Base-by-base conservation (phyloP, 2,888 invertebrate species). In the Drosophila picticornis region DNA sequence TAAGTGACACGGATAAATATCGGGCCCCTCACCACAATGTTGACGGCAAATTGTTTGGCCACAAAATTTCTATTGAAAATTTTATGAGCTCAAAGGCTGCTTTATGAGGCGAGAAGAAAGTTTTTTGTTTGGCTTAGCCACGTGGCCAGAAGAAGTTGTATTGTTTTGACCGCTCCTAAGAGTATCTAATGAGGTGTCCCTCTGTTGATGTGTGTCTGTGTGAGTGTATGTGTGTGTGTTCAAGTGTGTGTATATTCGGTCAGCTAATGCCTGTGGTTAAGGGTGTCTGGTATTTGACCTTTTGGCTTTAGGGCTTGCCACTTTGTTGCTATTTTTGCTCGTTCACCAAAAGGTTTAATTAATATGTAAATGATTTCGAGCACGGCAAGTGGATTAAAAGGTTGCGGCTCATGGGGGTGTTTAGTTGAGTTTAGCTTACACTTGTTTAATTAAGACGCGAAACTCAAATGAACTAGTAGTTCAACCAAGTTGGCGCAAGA, bases 1-100 rank as follows among this genome's bases (percentile, higher is more conserved):
- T 90, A 91, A 90, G 88, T 90, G 86, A 88, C 86, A 86, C 71
- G 72, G 83, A 85, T 85, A 83, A 80, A 90, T 88, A 72, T 81
- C 90, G 61, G 74, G 40, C 27, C 43, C 46, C 51, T 16, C 60
- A 63, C 77, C 68, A 77, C 62, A 81, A 81, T 81, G 74, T 70
- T 79, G 85, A 72, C 65, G 88, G 81, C 85, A 90, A 90, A 88
- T 88, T 88, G 88, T 77, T 76, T 52, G 75, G 70, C 77, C 77
- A 70, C 81, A 78, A 72, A 72, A 72, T 59, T 71, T 83, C 76
- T 68, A 88, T 88, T 90, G 76, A 90, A 85, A 85, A 86, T 86
- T 90, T 85, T 66, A 90, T 86, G 86, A 78, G 86, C 90, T 90
- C 72, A 81, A 86, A 77, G 81, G 57, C 65, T 68, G 73, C 56